Percentiles rank a stretch among this genome's conserved stretches.
Conservation (phyloP, 1,140 invertebrate species). For the Drosophila ironensis region DNA sequence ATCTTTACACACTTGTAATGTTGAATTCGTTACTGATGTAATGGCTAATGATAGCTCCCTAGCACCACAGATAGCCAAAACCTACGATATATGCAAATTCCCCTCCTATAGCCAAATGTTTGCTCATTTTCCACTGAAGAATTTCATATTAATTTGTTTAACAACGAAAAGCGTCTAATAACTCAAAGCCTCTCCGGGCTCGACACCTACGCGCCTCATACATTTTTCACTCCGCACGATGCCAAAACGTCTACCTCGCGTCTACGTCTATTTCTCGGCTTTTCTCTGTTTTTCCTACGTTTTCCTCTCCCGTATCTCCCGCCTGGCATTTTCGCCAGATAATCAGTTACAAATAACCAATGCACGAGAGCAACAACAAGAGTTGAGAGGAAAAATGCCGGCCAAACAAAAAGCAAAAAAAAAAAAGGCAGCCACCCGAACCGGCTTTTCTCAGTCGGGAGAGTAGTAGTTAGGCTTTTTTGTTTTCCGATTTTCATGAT, state of each 20-base stretch:
- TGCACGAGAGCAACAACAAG: conserved; percentile 42
- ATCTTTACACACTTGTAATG: too few relatives aligned
- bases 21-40: too few relatives aligned
- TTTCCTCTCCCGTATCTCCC: not conserved
- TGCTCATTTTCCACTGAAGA: conserved; percentile 30
- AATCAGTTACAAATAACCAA: conserved; percentile 50
- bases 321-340: conserved; percentile 42
- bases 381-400: conserved; percentile 62
- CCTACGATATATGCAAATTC: too few relatives aligned
- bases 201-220: conserved; percentile 48
- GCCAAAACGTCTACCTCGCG: conserved; percentile 62
- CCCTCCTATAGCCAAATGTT: conserved; percentile 5
- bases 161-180: conserved; percentile 52
- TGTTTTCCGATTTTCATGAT: conserved; percentile 40
- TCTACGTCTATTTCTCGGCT: conserved; percentile 37
- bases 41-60: not conserved
- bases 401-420: conserved; percentile 26
- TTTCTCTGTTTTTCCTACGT: not conserved
- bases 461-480: conserved; percentile 30
- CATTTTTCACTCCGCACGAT: conserved; percentile 53
- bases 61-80: not conserved
- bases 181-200: conserved; percentile 27
- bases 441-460: conserved; percentile 29
- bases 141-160: conserved; percentile 54
- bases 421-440: conserved; percentile 50